Conservation (phyloP, 1,140 invertebrate genomes). For the Cepaea nemoralis region DNA sequence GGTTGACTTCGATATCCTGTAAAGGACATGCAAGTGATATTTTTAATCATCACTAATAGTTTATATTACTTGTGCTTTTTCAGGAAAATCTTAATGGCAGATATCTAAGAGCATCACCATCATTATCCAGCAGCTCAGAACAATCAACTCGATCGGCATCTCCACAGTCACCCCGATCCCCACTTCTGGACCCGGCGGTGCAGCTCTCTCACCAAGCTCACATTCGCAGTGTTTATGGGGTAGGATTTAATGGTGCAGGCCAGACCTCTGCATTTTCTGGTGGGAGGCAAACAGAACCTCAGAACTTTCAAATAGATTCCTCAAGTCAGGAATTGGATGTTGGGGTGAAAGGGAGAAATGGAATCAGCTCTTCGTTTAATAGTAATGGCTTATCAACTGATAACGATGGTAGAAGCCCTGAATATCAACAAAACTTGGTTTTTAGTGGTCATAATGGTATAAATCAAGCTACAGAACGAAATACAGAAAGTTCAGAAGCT, state of each 20-base stretch:
- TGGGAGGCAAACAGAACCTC: not conserved
- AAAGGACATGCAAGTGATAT: no score
- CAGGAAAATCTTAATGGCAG: conserved; percentile 57
- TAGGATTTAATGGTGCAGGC: conserved; percentile 26
- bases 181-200: conserved; percentile 54
- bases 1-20: no score
- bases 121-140: conserved; percentile 32
- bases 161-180: conserved; percentile 29
- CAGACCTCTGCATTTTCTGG: not conserved
- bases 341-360: not conserved
- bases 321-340: not conserved
- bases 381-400: not conserved
- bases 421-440: not conserved
- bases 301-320: not conserved
- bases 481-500: not conserved
- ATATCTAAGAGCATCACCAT: conserved; percentile 30
- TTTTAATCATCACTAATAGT: no score
- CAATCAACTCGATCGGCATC: conserved; percentile 35
- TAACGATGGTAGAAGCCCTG: not conserved
- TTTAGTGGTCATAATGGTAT: not conserved
- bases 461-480: not conserved
- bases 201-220: conserved; percentile 62
- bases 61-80: conserved; percentile 31
- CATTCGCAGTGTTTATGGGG: conserved; percentile 62
- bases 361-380: not conserved